Conservation (phyloP, 2,113 vertebrate species). For the Tursiops truncatus region DNA sequence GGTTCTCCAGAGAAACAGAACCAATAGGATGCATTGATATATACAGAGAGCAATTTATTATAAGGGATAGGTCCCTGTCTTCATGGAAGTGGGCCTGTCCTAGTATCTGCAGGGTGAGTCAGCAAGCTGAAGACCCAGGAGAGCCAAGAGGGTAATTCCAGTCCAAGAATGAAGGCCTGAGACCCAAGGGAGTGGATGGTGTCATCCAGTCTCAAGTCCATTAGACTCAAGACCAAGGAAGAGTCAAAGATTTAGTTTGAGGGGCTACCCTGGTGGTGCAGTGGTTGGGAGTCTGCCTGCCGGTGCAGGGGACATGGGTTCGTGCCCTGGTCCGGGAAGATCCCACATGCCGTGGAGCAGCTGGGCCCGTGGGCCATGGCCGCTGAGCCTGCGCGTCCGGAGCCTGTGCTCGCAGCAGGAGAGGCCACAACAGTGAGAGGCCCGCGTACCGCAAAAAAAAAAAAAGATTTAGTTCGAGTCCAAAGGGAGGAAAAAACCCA, state of each 20-base stretch:
- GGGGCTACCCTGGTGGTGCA: too few species aligned
- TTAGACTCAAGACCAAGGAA: not conserved
- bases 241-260: not conserved
- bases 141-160: not conserved
- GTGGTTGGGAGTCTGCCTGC: too few species aligned
- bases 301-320: too few species aligned
- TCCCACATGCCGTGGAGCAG: too few species aligned
- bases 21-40: not conserved
- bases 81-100: not conserved
- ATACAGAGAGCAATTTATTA: not conserved
- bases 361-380: too few species aligned
- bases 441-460: too few species aligned
- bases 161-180: not conserved
- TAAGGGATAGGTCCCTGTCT: not conserved
- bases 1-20: not conserved
- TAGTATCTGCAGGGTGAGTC: not conserved
- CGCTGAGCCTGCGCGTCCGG: too few species aligned
- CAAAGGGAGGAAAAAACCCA: not conserved
- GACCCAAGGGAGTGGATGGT: not conserved
- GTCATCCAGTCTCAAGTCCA: not conserved
- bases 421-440: too few species aligned
- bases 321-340: too few species aligned
- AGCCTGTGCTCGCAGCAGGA: too few species aligned
- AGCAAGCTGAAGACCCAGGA: not conserved
- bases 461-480: not conserved